Conservation (phyloP, 2,113 vertebrate species). For the Lethenteron camtschaticum region DNA sequence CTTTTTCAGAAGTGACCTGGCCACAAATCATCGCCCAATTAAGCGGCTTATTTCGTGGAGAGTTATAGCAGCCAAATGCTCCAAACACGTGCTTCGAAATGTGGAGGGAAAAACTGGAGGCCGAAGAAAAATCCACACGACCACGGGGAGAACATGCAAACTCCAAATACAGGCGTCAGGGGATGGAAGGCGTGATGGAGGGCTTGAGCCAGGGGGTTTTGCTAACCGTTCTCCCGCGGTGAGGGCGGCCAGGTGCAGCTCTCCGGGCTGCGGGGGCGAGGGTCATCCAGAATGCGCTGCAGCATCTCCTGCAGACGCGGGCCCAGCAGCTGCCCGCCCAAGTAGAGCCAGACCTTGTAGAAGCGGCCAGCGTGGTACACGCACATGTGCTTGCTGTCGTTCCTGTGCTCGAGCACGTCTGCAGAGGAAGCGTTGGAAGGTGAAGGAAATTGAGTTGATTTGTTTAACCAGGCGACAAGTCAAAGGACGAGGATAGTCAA, state of each 20-base stretch:
- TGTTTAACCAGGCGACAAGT: too few species aligned
- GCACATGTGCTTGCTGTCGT: conserved; percentile 50
- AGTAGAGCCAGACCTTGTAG: conserved; percentile 57
- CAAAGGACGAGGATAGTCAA: too few species aligned
- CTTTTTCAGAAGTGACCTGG: too few species aligned
- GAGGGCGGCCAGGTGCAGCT: conserved; percentile 45
- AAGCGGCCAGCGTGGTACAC: conserved; percentile 68
- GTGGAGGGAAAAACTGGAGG: too few species aligned
- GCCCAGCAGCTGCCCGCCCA: conserved; percentile 37
- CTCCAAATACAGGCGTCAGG: too few species aligned
- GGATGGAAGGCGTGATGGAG: too few species aligned
- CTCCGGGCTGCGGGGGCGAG: conserved; percentile 41
- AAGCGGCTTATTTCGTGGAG: too few species aligned
- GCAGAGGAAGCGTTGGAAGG: neutral
- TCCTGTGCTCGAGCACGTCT: conserved; percentile 55
- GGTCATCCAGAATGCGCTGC: conserved; percentile 55
- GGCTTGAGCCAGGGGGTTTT: neutral
- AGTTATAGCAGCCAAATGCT: too few species aligned
- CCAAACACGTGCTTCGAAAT: too few species aligned
- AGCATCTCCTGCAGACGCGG: conserved; percentile 61
- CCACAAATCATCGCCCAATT: too few species aligned
- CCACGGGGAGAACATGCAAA: too few species aligned
- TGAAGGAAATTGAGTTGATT: neutral
- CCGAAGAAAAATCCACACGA: too few species aligned
- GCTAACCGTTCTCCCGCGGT: conserved; percentile 51